Evolutionary conservation across 2,113 vertebrate species (phyloP), one percentile per base, ranked within the genome.

Genomic region (Tetrao urogallus): DNA sequence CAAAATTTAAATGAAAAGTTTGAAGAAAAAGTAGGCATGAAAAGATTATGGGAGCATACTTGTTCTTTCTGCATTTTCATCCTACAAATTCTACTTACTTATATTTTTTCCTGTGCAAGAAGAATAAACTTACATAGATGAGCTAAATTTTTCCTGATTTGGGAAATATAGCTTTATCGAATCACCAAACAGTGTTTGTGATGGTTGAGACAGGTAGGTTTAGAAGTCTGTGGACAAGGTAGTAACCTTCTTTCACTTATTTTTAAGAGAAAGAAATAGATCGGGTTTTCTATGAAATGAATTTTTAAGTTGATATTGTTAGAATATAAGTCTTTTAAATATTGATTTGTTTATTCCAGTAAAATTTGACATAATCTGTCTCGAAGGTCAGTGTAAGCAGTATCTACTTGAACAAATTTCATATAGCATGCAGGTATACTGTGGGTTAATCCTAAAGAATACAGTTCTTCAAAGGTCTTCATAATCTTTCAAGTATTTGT

Each of bases 301-400:
- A 95, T 70, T 64, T 61, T 89, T 96, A 90, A 86, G 86, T 5
- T 54, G 36, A 95, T 95, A 69, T 84, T 88, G 69, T 93, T 95
- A 92, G 79, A 95, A 64, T 88, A 80, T 71, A 92, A 94, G 96
- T 92, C 21, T 30, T 91, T 77, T 95, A 74, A 67, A 95, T 92
- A 96, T 32, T 57, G n/a, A 19, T 57, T 43, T 86, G 73, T 96
- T 96, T 96, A 84, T 88, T 93, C 82, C n/a, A 15, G 83, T 64
- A 91, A 91, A 94, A 85, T 86, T 88, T 75, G n/a, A 42, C 11
- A 22, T 34, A 82, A 16, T 90, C 25, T 61, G 72, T 88, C 52
- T 64, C 40, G 85, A 93, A 89, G 21, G 79, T 47, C 82, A 95
- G 38, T 32, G 65, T 77, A 95, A 93, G 67, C 38, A 88, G 7